Evolutionary conservation across 1,140 invertebrate genomes (phyloP), one percentile per base, ranked within the genome.

Genomic region (Nephila pilipes): DNA sequence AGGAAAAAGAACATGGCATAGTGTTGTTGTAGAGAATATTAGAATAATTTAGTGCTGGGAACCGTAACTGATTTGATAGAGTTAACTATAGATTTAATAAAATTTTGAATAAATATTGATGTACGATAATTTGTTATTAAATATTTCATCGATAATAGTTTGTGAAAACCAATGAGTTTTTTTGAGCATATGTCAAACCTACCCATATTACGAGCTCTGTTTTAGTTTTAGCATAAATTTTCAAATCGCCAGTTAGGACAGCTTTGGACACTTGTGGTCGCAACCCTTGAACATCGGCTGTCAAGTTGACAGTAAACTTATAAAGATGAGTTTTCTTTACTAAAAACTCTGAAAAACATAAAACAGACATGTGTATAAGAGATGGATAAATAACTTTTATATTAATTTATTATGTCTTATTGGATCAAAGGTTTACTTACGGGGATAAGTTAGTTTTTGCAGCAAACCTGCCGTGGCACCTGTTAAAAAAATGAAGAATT

Each of bases 241-340:
- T 91, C 4, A 91, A 20, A 54, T 83, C 58, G 1, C 16, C 38
- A 12, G 4, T 65, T 20, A 91, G 3, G 18, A 69, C 55, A n/a
- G 79, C n/a, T 25, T 91, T 91, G 0, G 90, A 36, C 1, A 91
- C 57, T 91, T 91, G 90, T 4, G 79, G 20, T 20, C 22, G 55
- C 57, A 91, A 18, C 20, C 90, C 90, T 25, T 79, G 90, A 5
- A 91, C 38, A 16, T 79, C 58, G 8, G 90, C 79, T n/a, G 58
- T 91, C 22, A 83, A n/a, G 14, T 83, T 65, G 60, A 91, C 63
- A 18, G 29, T 25, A 20, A 85, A 16, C 46, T 85, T 57, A 60
- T 91, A 91, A 10, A 54, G 16, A 29, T 81, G 57, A 6, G 79
- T 63, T 38, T 46, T 83, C 12, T 29, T 58, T 1, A 36, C n/a